Base-by-base conservation (phyloP, 2,113 vertebrate species). In the Xenopus tropicalis region DNA sequence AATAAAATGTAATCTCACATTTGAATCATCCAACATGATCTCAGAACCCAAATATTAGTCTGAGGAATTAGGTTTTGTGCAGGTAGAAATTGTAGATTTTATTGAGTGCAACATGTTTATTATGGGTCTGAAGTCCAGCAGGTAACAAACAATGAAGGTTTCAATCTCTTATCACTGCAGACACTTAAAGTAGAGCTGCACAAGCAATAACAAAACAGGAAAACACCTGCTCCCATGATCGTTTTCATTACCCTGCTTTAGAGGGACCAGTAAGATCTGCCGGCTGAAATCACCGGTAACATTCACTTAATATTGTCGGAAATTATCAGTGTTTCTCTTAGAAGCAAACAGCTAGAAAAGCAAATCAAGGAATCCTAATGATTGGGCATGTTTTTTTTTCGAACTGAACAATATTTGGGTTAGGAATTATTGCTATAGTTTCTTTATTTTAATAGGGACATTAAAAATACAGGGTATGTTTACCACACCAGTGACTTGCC, bases 171-270 rank as follows among this genome's bases (percentile, higher is more conserved):
- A 75, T 69, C 66, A 69, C 57, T 24, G 25, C 59, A 75, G 58
- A 75, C 44, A 62, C 66, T 75, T 75, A 69, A 62, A 69, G 66
- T 46, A 44, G 66, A 75, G 66, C 58, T 61, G 21, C 11, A 56
- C 23, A 75, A 63, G 73, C 73, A 75, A 75, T 75, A 75, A 69
- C 66, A 75, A 52, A 63, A 69, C 66, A 75, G 69, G 66, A 75
- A 69, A 75, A 75, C 73, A 75, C 73, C 73, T 75, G 73, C 73
- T 75, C 66, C 58, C 66, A 21, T 63, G 73, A 75, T 75, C 59
- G 25, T 75, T 75, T 75, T 69, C 58, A 75, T 75, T 75, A 75
- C 63, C 66, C 25, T 48, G 57, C 42, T 75, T 69, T 52, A 56
- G 61, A 62, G 21, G 37, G 54, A 75, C 57, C 73, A 62, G 62